phyloP scores from a whole-genome alignment of 2,888 invertebrate genomes.

The Apodemia hepburni region DNA sequence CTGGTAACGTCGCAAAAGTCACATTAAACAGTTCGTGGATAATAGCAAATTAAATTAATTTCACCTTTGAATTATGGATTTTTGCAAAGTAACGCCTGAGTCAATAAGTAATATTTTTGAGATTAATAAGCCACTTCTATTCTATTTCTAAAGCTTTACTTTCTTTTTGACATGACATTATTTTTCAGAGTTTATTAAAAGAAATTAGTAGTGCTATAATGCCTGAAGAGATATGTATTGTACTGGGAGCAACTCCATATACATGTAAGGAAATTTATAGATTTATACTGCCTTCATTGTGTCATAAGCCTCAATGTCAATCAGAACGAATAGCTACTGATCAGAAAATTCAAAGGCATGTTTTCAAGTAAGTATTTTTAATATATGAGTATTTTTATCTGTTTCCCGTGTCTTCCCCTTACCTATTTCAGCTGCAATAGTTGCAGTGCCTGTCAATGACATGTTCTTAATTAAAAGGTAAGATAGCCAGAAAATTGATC shows the following conservation, averaged over 20 bases:
- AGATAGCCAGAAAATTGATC: too few relatives aligned
- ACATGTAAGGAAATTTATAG: constrained; percentile 68
- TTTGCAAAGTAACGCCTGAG: too few relatives aligned
- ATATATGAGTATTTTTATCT: neutral
- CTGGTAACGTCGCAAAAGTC: too few relatives aligned
- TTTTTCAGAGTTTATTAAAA: constrained; percentile 57
- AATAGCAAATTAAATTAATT: too few relatives aligned
- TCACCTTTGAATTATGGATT: too few relatives aligned
- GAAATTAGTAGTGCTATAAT: constrained; percentile 60
- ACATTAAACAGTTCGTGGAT: too few relatives aligned
- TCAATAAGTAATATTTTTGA: too few relatives aligned
- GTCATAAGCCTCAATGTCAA: constrained; percentile 67
- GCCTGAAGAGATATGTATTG: constrained; percentile 67
- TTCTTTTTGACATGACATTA: neutral
- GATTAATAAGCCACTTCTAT: too few relatives aligned
- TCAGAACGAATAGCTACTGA: constrained; percentile 58
- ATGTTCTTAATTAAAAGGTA: too few relatives aligned
- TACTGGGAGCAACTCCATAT: constrained; percentile 59
- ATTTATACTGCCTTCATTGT: constrained; percentile 52
- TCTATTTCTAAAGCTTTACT: neutral
- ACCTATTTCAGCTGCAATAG: too few relatives aligned
- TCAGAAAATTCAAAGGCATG: constrained; percentile 59
- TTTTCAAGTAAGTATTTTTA: constrained; percentile 54
- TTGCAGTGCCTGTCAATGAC: too few relatives aligned
- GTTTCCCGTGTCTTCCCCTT: too few relatives aligned